A percentile compares a stretch with the other conserved stretches of the same genome.
phyloP scores from a whole-genome alignment of 2,113 vertebrate species.

The Oreochromis tanganicae region DNA sequence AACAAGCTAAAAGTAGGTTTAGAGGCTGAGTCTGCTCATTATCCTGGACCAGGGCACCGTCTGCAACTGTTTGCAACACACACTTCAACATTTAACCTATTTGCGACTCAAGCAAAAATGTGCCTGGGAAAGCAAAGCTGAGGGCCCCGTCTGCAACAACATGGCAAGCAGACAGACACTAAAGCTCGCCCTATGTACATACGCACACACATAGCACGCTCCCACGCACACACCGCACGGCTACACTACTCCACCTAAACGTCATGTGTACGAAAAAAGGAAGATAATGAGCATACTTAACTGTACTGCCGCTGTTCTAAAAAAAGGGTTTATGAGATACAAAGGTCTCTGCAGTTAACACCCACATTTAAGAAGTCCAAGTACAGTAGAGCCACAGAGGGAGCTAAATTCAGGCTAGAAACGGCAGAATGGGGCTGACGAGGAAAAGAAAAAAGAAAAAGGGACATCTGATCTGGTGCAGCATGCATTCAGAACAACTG shows the following conservation, averaged over 20 bases:
- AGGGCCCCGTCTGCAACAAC: background rate
- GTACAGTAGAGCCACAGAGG: conserved; percentile 44
- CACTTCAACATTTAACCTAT: conserved; percentile 6
- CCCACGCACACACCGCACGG: background rate
- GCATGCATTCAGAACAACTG: conserved; percentile 69
- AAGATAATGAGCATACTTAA: conserved; percentile 53
- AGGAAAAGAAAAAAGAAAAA: conserved; percentile 7
- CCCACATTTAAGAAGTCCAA: conserved; percentile 54
- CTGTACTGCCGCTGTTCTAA: conserved; percentile 43
- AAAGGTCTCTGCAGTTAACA: conserved; percentile 49
- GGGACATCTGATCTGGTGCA: conserved; percentile 63
- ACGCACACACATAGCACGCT: background rate
- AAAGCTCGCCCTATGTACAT: background rate
- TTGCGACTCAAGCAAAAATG: background rate
- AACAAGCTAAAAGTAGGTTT: background rate
- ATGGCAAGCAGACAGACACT: background rate
- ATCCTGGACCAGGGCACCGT: background rate
- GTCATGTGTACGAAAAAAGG: conserved; percentile 11
- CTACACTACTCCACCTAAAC: conserved; percentile 25
- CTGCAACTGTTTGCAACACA: background rate
- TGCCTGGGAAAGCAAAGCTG: background rate
- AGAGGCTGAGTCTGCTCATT: background rate
- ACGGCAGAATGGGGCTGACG: conserved; percentile 41
- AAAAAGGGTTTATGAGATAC: conserved; percentile 49
- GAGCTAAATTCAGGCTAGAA: conserved; percentile 57